Evolutionary conservation across 2,888 invertebrate species (phyloP).

Genomic region (Amphipyra tragopoginis): DNA sequence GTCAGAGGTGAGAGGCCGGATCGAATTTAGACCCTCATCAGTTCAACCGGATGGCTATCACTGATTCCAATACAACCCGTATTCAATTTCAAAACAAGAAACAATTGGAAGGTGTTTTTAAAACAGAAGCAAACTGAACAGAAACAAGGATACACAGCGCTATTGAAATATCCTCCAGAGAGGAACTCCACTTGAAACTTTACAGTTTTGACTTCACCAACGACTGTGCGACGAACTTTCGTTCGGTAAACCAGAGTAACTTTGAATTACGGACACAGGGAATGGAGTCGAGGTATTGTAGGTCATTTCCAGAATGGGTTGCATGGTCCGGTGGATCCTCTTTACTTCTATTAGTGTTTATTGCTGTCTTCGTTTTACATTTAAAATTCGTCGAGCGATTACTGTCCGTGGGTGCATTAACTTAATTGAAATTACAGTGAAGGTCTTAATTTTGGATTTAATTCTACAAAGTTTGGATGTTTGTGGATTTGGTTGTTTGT

Average conservation of each 20-base stretch:
- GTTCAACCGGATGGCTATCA: too few relatives aligned
- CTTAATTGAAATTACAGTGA: too few relatives aligned
- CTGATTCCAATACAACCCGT: too few relatives aligned
- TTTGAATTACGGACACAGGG: constrained; percentile 35
- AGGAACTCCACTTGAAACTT: constrained; percentile 47
- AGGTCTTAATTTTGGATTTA: not conserved
- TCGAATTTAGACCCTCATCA: too few relatives aligned
- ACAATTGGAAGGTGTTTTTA: constrained; percentile 32
- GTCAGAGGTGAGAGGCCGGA: too few relatives aligned
- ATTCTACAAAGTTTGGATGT: too few relatives aligned
- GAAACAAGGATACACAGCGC: constrained; percentile 22
- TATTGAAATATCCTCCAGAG: constrained; percentile 49
- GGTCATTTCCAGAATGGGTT: constrained; percentile 23
- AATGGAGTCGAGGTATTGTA: constrained; percentile 10
- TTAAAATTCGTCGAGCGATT: not conserved
- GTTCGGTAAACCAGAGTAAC: constrained; percentile 34
- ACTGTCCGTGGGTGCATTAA: too few relatives aligned
- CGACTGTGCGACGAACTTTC: constrained; percentile 37
- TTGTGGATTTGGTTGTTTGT: too few relatives aligned
- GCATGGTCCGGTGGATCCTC: constrained; percentile 8
- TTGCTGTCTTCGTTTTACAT: not conserved
- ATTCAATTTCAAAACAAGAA: constrained; percentile 18
- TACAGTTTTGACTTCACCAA: constrained; percentile 50
- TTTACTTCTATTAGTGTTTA: not conserved
- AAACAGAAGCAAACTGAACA: constrained; percentile 33